A percentile compares a stretch with the other conserved stretches of the same genome.
phyloP scores from a whole-genome alignment of 2,797 vertebrate species.

The Eulemur mongoz region DNA sequence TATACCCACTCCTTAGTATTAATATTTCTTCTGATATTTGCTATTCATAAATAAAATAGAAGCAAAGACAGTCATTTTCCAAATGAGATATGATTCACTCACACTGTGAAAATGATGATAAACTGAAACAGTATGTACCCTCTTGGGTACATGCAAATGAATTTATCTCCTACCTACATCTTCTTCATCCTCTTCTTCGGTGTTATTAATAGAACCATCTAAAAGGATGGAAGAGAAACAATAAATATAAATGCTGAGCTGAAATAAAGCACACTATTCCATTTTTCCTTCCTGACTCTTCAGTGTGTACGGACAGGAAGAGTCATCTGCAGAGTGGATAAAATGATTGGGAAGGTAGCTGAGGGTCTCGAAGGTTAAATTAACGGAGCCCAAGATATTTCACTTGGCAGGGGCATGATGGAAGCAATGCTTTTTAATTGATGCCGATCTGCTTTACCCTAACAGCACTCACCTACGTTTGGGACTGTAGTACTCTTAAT shows the following conservation, averaged over 20 bases:
- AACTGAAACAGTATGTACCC: background rate
- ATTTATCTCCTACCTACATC: constrained; percentile 72
- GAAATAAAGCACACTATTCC: background rate
- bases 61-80: background rate
- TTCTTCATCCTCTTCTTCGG: constrained; percentile 68
- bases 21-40: background rate
- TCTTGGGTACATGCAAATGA: background rate
- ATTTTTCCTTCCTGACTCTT: background rate
- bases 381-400: background rate
- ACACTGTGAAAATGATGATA: background rate
- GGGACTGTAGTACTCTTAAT: constrained; percentile 32
- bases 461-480: constrained; percentile 73
- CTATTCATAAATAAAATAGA: background rate
- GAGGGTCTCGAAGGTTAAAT: background rate
- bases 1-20: background rate
- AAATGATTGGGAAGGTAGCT: background rate
- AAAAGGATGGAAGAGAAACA: constrained; percentile 41
- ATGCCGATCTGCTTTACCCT: background rate
- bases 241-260: background rate
- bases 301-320: background rate
- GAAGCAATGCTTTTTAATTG: background rate
- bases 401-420: background rate
- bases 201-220: constrained; percentile 61
- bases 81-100: background rate
- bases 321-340: background rate